phyloP scores from a whole-genome alignment of 1,140 invertebrate species.

The Saccostrea glomerata region DNA sequence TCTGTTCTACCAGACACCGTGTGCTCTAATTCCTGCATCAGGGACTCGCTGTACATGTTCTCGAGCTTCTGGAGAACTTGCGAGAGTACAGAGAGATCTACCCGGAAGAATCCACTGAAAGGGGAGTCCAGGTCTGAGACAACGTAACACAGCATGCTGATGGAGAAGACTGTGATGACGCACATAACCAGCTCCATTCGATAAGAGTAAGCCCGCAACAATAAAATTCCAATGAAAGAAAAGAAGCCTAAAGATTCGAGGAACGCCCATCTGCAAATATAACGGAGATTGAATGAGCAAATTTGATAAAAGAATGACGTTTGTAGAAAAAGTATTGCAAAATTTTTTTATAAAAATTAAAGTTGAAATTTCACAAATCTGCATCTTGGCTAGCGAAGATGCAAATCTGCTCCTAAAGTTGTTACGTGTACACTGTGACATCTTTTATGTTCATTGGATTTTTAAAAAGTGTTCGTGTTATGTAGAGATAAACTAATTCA shows the following conservation, averaged over 20 bases:
- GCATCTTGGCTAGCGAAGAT: no score
- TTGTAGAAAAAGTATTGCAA: no score
- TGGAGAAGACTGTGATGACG: conserved; percentile 72
- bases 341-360: no score
- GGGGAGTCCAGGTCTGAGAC: conserved; percentile 72
- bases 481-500: no score
- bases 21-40: conserved; percentile 33
- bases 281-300: no score
- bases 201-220: conserved; percentile 65
- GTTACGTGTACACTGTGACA: no score
- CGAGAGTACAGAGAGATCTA: conserved; percentile 63
- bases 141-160: conserved; percentile 73
- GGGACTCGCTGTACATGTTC: conserved; percentile 59
- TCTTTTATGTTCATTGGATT: no score
- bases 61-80: conserved; percentile 63
- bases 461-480: no score
- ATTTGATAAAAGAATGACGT: no score
- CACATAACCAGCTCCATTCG: conserved; percentile 72
- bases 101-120: conserved; percentile 72
- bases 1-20: neutral
- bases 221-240: conserved; percentile 69
- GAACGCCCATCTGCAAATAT: conserved; percentile 68
- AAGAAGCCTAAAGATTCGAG: conserved; percentile 71
- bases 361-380: no score
- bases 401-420: no score